Conservation (phyloP, 2,797 vertebrate species). For the Caiman crocodilus region DNA sequence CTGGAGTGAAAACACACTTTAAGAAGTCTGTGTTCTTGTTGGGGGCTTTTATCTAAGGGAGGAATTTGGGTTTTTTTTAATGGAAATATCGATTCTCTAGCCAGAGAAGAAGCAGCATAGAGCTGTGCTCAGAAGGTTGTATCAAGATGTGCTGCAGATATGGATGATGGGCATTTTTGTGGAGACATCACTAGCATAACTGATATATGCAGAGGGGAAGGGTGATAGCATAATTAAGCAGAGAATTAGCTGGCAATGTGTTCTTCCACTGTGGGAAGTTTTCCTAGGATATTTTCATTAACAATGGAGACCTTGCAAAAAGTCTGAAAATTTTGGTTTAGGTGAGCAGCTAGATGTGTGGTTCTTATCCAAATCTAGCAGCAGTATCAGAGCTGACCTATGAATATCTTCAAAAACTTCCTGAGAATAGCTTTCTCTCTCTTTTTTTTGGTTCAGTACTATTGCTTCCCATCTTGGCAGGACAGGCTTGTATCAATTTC, state of each 20-base stretch:
- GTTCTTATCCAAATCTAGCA: conserved; percentile 6
- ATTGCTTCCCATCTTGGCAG: background rate
- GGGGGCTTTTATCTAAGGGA: background rate
- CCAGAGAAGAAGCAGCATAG: background rate
- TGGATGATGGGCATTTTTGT: background rate
- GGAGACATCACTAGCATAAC: background rate
- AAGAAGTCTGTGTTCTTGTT: background rate
- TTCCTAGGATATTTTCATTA: background rate
- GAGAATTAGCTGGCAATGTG: background rate
- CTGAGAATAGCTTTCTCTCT: background rate
- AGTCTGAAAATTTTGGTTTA: background rate
- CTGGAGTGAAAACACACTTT: background rate
- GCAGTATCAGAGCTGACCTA: background rate
- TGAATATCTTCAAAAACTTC: background rate
- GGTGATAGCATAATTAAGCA: background rate
- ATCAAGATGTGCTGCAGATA: background rate
- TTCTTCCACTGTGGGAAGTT: background rate
- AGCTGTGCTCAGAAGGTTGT: fast-evolving
- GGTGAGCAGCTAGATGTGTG: background rate
- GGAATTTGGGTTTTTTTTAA: background rate
- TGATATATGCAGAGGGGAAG: background rate
- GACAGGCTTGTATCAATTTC: background rate
- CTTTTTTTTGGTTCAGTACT: background rate
- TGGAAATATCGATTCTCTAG: background rate
- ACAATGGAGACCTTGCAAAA: background rate